Evolutionary conservation across 2,888 invertebrate species (phyloP).

Genomic region (Mesopsocus fuscifrons): DNA sequence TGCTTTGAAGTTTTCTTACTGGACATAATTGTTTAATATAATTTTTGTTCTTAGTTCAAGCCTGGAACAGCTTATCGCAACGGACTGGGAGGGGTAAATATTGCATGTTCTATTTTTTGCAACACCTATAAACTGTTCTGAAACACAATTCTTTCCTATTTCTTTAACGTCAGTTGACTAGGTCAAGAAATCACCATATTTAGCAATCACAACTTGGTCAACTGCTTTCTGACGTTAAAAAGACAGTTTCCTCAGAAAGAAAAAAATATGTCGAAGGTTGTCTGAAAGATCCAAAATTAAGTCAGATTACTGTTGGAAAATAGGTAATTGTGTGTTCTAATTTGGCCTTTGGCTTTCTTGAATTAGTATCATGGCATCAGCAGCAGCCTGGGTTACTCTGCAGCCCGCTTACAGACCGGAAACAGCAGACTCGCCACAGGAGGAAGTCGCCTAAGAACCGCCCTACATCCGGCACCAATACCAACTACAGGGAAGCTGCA

Average conservation of each 20-base stretch:
- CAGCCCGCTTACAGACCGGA: neutral
- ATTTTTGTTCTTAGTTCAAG: conserved; percentile 18
- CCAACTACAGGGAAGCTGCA: neutral
- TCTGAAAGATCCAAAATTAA: no score
- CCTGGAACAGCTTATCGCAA: conserved; percentile 12
- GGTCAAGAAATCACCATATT: no score
- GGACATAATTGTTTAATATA: conserved; percentile 9
- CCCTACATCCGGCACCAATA: neutral
- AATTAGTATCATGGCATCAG: conserved; percentile 3
- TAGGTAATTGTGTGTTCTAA: no score
- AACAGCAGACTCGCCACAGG: neutral
- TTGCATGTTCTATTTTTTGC: neutral
- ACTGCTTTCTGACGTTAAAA: no score
- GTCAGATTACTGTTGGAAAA: no score
- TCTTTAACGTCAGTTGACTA: no score
- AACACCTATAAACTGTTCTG: neutral
- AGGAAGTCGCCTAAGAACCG: neutral
- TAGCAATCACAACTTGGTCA: no score
- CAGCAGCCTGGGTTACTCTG: conserved; percentile 2
- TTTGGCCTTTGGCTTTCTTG: no score
- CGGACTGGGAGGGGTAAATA: conserved; percentile 17
- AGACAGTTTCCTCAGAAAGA: no score
- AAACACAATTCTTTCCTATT: neutral
- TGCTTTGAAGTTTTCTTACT: neutral
- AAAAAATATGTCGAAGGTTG: no score